A percentile compares a stretch with the other conserved stretches of the same genome.
Evolutionary conservation across 2,888 invertebrate genomes (phyloP).

Genomic region (Caenorhabditis sp.): DNA sequence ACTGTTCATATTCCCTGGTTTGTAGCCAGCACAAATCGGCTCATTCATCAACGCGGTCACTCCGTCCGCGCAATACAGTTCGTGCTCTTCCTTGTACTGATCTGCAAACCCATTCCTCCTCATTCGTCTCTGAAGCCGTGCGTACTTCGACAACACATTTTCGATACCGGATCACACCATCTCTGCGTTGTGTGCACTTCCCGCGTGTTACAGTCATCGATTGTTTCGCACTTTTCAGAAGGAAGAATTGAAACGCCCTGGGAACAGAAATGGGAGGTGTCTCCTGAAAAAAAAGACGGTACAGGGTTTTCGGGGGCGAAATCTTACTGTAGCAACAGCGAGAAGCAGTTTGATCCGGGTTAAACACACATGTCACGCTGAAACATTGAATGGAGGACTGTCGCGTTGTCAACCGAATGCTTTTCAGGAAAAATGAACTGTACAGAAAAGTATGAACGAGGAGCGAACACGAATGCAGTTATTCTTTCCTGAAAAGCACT

Average conservation of each 20-base stretch:
- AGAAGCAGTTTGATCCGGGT: neutral
- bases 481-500: no score
- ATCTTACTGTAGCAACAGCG: constrained; percentile 38
- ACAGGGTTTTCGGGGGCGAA: neutral
- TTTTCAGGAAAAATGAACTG: no score
- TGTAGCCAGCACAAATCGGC: neutral
- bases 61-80: constrained; percentile 14
- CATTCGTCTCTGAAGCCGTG: neutral
- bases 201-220: constrained; percentile 29
- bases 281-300: constrained; percentile 2
- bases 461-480: no score
- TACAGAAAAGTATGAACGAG: no score
- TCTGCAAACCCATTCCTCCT: constrained; percentile 8
- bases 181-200: neutral
- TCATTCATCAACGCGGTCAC: constrained; percentile 21
- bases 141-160: constrained; percentile 32
- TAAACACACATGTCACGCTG: constrained; percentile 9
- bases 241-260: constrained; percentile 4
- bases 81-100: constrained; percentile 4
- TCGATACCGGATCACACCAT: constrained; percentile 32
- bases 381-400: no score
- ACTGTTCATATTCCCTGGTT: neutral
- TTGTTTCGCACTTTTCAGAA: neutral
- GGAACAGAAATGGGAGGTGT: neutral
- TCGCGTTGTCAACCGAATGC: no score